phyloP scores from a whole-genome alignment of 2,113 vertebrate genomes.

The Neomonachus schauinslandi region DNA sequence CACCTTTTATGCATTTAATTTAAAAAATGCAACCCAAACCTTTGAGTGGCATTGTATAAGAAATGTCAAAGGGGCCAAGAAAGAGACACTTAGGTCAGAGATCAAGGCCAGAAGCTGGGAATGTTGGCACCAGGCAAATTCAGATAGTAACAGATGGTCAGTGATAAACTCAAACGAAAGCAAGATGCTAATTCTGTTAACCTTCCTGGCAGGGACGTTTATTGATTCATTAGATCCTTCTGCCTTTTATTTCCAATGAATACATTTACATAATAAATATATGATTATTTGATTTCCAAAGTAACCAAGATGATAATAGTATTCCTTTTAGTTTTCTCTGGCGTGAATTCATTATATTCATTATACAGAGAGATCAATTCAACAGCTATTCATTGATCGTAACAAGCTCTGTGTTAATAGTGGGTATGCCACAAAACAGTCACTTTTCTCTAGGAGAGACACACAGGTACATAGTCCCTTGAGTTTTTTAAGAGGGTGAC shows the following conservation, averaged over 20 bases:
- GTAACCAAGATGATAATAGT: neutral
- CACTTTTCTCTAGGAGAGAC: neutral
- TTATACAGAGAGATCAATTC: neutral
- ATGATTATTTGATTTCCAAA: neutral
- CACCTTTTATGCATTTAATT: neutral
- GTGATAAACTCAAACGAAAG: neutral
- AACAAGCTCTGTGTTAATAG: neutral
- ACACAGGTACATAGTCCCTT: neutral
- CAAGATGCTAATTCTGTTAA: neutral
- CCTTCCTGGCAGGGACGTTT: neutral
- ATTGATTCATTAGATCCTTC: neutral
- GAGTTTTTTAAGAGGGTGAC: neutral
- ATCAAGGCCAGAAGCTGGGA: neutral
- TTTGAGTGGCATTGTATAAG: neutral
- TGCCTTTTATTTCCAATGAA: conserved; percentile 23
- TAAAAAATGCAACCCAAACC: neutral
- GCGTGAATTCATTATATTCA: neutral
- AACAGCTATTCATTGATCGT: neutral
- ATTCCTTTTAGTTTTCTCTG: neutral
- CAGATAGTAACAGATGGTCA: neutral
- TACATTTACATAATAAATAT: neutral
- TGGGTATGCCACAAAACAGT: neutral
- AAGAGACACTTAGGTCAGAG: neutral
- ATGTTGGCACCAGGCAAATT: neutral
- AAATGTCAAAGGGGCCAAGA: neutral